These are phyloP conservation scores for Silurus meridionalis DNA, from an alignment of 2,113 vertebrate species.

Conservation along the genomic window DNA sequence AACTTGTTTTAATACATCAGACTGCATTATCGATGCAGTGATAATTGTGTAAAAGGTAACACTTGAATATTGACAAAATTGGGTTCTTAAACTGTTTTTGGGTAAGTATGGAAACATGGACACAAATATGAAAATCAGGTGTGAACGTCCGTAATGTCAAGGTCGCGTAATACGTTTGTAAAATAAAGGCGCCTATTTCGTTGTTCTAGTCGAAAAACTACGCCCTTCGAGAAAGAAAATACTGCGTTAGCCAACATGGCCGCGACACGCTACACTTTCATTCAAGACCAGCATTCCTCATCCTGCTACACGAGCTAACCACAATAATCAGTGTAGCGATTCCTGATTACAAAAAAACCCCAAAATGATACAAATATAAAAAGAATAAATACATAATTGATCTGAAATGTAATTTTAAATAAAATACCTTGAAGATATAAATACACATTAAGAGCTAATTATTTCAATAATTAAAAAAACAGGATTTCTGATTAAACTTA, in stretches of 20 bases:
- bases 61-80: background rate
- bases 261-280: constrained; percentile 23
- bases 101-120: background rate
- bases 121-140: constrained; percentile 70
- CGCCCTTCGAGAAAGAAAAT: constrained; percentile 53
- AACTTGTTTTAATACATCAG: background rate
- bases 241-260: constrained; percentile 57
- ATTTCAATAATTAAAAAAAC: background rate
- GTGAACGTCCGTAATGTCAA: constrained; percentile 93
- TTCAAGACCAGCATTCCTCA: constrained; percentile 25
- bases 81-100: background rate
- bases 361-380: background rate
- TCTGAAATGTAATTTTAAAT: background rate
- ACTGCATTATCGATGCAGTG: background rate
- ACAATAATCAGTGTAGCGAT: background rate
- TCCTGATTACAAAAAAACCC: background rate
- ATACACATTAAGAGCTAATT: background rate
- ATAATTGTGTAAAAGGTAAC: background rate
- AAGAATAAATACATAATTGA: background rate
- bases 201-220: constrained; percentile 70
- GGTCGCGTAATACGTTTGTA: constrained; percentile 87
- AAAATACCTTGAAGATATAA: background rate
- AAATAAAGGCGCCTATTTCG: constrained; percentile 80
- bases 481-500: background rate
- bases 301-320: constrained; percentile 1